These are phyloP conservation scores for Doris montereyensis DNA, from an alignment of 2,888 invertebrate species.

Conservation along the genomic window DNA sequence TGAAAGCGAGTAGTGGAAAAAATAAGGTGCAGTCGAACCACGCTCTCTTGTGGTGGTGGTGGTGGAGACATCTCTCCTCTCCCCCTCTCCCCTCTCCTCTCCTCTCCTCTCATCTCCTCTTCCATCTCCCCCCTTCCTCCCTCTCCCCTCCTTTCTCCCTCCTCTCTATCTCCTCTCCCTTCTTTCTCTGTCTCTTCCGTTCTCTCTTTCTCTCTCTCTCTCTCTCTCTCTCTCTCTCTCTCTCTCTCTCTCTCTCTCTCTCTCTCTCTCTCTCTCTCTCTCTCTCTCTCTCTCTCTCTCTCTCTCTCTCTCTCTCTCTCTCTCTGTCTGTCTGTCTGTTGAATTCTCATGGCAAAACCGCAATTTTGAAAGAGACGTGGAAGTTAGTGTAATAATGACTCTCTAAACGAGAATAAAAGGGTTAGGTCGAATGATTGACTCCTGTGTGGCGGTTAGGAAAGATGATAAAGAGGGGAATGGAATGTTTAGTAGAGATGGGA, in stretches of 20 bases:
- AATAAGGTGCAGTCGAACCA: neutral
- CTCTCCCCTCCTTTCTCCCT: neutral
- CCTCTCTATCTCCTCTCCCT: neutral
- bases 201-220: neutral
- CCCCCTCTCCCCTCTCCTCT: neutral
- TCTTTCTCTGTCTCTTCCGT: neutral
- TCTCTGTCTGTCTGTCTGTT: slow-evolving; percentile 22
- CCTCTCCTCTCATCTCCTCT: neutral
- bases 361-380: no score
- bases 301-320: slow-evolving; percentile 26
- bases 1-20: no score
- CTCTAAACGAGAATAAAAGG: no score
- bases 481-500: no score
- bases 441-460: no score
- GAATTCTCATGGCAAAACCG: no score
- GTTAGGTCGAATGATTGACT: no score
- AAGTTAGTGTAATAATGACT: no score
- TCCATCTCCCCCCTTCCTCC: neutral
- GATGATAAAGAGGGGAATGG: no score
- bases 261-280: slow-evolving; percentile 20
- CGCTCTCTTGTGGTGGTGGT: neutral
- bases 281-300: slow-evolving; percentile 6
- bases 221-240: slow-evolving; percentile 12
- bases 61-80: neutral
- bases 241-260: slow-evolving; percentile 20